These are phyloP conservation scores for Gopherus evgoodei DNA, from an alignment of 2,113 vertebrate genomes.

Conservation along the genomic window DNA sequence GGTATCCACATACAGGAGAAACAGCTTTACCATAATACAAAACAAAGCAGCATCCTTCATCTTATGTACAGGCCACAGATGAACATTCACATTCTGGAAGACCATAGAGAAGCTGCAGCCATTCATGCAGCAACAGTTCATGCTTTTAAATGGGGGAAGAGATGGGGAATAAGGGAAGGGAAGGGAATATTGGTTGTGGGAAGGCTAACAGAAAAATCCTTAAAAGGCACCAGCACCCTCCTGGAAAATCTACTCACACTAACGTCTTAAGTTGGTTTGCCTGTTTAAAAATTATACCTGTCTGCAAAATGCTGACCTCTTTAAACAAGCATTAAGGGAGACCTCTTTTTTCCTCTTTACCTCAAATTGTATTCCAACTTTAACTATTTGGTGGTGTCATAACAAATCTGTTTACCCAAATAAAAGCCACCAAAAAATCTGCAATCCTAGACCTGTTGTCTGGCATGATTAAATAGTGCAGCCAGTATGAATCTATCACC, in stretches of 20 bases:
- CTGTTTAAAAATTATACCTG: conserved; percentile 22
- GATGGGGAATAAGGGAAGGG: not conserved
- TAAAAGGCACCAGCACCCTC: not conserved
- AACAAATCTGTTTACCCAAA: not conserved
- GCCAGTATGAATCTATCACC: not conserved
- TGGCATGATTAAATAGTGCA: fast-evolving
- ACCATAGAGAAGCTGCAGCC: not conserved
- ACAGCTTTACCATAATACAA: not conserved
- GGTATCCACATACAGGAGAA: not conserved
- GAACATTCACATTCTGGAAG: not conserved
- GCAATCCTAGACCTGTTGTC: not conserved
- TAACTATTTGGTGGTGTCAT: conserved; percentile 21
- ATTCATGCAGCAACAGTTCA: not conserved
- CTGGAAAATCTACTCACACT: conserved; percentile 50
- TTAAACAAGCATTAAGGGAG: conserved; percentile 33
- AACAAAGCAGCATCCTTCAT: not conserved
- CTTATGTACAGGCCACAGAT: not conserved
- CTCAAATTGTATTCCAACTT: not conserved
- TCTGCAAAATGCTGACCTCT: conserved; percentile 48
- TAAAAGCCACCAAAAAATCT: not conserved
- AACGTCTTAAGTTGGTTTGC: conserved; percentile 35
- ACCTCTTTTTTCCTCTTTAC: conserved; percentile 47
- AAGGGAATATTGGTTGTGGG: not conserved
- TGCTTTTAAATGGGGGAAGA: conserved; percentile 3
- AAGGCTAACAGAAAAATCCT: conserved; percentile 41